Base-by-base conservation (phyloP, 2,797 vertebrate genomes). In the Myioborus miniatus region DNA sequence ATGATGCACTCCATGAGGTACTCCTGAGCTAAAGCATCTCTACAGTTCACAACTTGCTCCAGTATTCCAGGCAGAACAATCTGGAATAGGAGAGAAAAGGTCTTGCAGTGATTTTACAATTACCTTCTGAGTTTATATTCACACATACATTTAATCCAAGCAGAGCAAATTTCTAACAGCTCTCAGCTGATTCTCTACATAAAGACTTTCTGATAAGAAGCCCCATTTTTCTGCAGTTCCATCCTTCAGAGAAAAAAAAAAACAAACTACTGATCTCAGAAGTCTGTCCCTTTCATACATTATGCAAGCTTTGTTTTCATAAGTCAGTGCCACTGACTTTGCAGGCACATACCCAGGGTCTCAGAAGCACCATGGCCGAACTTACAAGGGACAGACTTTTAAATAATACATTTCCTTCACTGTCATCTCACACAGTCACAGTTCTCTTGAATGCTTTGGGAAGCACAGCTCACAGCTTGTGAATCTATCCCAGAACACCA, bases 1-100 rank as follows among this genome's bases (percentile, higher is more conserved):
- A 99, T 99, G 94, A 99, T 99, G 94, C 99, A 99, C 95, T 99
- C 99, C 99, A 99, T 99, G 70, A 99, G 98, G 97, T 99, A 99
- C 93, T 99, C 99, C 97, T 99, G 99, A 89, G 99, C 99, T 97
- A 99, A 95, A 8, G 99, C 98, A 98, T 99, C 99, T 97, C 99
- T 98, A 94, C 99, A 99, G 97, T 99, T 99, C 59, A 99, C 99
- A 43, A 99, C 99, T 95, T 99, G 99, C 93, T 99, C 99, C 97
- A 99, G 95, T 84, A 99, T 99, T 76, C 99, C 99, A 49, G 99
- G 68, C 69, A 99, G 98, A 95, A 99, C 99, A 60, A 99, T 98
- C 99, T 99, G 95, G 32, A 95, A 90, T 5, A 41, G 26, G 8
- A 22, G 29, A 29, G 9, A 26, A 34, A 46, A 41, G 12, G 37